Evolutionary conservation across 2,888 invertebrate species (phyloP).

Genomic region (Elmis aenea): DNA sequence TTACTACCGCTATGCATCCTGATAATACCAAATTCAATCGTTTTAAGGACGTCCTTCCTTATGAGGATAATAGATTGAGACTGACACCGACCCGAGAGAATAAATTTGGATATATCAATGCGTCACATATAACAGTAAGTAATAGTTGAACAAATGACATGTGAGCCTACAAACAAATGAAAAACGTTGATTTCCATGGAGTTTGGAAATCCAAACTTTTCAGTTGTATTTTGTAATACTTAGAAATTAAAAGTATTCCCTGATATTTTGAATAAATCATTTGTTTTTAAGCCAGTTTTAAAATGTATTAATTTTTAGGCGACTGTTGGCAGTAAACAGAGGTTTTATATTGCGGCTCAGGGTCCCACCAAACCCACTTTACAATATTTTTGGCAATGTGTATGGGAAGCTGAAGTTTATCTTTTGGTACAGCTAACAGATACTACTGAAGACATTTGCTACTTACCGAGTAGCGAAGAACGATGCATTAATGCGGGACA

Average conservation of each 20-base stretch:
- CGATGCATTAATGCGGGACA: slow-evolving; percentile 62
- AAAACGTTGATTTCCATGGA: too few relatives aligned
- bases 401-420: slow-evolving; percentile 83
- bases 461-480: slow-evolving; percentile 56
- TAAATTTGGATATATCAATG: slow-evolving; percentile 86
- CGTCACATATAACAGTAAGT: slow-evolving; percentile 79
- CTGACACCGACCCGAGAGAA: slow-evolving; percentile 79
- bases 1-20: slow-evolving; percentile 66
- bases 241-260: not conserved
- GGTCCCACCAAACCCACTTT: slow-evolving; percentile 59
- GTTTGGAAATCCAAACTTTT: too few relatives aligned
- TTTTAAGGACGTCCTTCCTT: slow-evolving; percentile 75
- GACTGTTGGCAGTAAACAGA: slow-evolving; percentile 74
- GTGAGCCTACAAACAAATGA: not conserved
- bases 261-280: too few relatives aligned
- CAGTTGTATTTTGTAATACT: not conserved
- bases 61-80: slow-evolving; percentile 83
- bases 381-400: slow-evolving; percentile 76
- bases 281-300: not conserved
- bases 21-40: slow-evolving; percentile 57
- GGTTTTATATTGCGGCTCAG: slow-evolving; percentile 81
- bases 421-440: slow-evolving; percentile 75
- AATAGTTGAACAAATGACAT: slow-evolving; percentile 2
- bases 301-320: slow-evolving; percentile 52
- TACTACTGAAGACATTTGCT: slow-evolving; percentile 50